Evolutionary conservation across 1,140 invertebrate genomes (phyloP).

Genomic region (Brachionus koreanus): DNA sequence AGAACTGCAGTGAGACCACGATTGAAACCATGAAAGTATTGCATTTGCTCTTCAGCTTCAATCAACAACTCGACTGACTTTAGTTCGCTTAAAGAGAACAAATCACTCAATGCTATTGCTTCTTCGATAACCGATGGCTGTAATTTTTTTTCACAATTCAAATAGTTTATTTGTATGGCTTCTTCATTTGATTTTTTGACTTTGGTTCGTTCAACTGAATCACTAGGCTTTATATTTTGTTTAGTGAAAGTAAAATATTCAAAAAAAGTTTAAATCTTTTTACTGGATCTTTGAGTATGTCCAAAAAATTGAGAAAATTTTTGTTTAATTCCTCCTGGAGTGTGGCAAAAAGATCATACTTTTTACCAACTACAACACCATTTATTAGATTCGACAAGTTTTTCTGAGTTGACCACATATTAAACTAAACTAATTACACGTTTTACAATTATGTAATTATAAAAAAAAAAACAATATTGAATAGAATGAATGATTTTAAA

Average conservation of each 20-base stretch:
- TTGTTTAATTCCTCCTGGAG: constrained; percentile 32
- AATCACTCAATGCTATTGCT: constrained; percentile 83
- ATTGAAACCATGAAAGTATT: constrained; percentile 78
- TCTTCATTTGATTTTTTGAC: constrained; percentile 25
- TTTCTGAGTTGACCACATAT: constrained; percentile 30
- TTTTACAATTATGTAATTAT: not conserved
- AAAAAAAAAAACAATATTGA: not conserved
- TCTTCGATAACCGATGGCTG: constrained; percentile 70
- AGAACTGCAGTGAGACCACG: constrained; percentile 83
- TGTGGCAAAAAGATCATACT: constrained; percentile 30
- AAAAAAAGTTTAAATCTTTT: not conserved
- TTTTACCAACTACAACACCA: not conserved
- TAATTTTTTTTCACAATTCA: not conserved
- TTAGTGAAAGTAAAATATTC: not conserved
- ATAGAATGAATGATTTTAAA: not conserved
- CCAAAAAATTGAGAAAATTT: constrained; percentile 5
- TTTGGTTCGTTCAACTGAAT: not conserved
- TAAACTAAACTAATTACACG: not conserved
- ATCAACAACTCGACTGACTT: constrained; percentile 80
- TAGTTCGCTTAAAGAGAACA: constrained; percentile 88
- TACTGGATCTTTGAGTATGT: not conserved
- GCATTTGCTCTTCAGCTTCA: constrained; percentile 80
- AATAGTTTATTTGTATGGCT: not conserved
- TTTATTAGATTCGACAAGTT: not conserved
- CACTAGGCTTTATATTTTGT: not conserved